Evolutionary conservation across 2,113 vertebrate species (phyloP).

Genomic region (Craseonycteris thonglongyai): DNA sequence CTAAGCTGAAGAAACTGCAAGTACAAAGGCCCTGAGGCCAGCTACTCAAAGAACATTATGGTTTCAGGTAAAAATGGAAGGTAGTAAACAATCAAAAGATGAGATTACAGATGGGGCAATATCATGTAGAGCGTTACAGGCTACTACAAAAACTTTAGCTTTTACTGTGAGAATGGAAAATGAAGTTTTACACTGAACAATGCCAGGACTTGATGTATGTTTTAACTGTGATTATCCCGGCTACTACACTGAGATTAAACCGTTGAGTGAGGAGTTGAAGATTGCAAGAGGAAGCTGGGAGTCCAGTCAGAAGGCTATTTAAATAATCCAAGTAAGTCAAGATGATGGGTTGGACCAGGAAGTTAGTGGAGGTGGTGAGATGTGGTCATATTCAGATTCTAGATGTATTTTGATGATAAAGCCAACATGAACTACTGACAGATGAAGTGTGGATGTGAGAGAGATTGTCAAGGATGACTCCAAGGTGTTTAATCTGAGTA

Average conservation of each 20-base stretch:
- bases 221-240: not conserved
- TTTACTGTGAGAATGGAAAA: not conserved
- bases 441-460: not conserved
- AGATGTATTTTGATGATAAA: not conserved
- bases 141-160: not conserved
- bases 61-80: not conserved
- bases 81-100: not conserved
- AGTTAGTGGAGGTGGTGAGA: not conserved
- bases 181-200: not conserved
- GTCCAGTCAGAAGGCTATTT: not conserved
- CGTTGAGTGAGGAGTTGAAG: not conserved
- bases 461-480: not conserved
- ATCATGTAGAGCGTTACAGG: not conserved
- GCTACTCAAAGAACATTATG: not conserved
- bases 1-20: not conserved
- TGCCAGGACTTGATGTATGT: not conserved
- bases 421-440: not conserved
- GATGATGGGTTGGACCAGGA: not conserved
- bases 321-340: slow-evolving; percentile 5
- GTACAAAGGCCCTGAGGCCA: not conserved
- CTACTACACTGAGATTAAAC: not conserved
- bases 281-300: not conserved
- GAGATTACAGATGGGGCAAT: not conserved
- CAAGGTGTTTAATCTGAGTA: not conserved
- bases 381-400: not conserved